Conservation (phyloP, 2,113 vertebrate genomes). For the Tretioscincus oriximinensis region DNA sequence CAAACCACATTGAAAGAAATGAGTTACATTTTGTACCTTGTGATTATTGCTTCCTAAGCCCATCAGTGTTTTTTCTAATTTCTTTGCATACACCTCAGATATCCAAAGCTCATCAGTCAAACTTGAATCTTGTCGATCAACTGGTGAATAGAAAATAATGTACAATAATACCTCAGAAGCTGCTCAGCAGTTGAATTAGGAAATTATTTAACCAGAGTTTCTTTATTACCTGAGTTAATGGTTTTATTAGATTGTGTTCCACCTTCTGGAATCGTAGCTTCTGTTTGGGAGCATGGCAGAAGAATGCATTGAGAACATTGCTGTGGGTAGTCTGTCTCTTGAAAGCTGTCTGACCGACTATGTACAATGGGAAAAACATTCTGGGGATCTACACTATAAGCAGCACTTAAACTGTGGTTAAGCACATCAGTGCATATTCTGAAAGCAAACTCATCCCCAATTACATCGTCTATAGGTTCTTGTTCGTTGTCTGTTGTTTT, state of each 20-base stretch:
- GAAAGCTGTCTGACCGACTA: background rate
- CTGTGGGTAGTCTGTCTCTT: background rate
- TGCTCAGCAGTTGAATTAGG: background rate
- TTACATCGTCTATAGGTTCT: conserved; percentile 40
- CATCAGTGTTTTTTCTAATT: background rate
- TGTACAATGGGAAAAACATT: background rate
- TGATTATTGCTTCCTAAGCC: background rate
- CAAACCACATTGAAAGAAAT: background rate
- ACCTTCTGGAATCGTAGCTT: conserved; percentile 11
- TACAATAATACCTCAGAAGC: background rate
- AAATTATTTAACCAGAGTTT: background rate
- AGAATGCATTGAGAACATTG: background rate
- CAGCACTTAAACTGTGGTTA: background rate
- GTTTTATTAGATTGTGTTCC: background rate
- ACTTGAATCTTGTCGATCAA: background rate
- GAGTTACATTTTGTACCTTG: background rate
- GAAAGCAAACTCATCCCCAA: conserved; percentile 41
- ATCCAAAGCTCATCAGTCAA: background rate
- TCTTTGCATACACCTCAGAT: background rate
- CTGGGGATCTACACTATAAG: background rate
- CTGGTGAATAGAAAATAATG: background rate
- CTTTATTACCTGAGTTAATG: background rate
- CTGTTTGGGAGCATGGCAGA: background rate
- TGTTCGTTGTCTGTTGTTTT: background rate
- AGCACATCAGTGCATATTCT: background rate